phyloP scores from a whole-genome alignment of 23 tunicate species.

The Diplosoma virens region DNA sequence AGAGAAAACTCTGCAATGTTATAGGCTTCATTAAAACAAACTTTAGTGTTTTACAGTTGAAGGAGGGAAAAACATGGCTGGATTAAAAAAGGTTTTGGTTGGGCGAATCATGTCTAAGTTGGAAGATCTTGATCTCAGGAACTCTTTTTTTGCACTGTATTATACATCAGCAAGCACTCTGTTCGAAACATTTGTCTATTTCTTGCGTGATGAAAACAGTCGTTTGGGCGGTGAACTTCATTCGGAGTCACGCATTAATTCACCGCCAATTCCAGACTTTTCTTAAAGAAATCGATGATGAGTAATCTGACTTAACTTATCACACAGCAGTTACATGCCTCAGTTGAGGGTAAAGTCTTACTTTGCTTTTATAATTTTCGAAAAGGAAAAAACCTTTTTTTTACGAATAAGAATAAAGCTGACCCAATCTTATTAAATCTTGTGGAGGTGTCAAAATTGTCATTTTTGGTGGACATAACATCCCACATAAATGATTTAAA shows the following conservation, averaged over 20 bases:
- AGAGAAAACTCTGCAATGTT: conserved; percentile 31
- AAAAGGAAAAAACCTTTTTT: background rate
- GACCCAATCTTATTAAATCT: too few species aligned
- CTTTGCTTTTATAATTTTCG: background rate
- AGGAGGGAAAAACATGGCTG: conserved; percentile 49
- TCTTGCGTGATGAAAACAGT: conserved; percentile 49
- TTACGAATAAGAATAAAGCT: too few species aligned
- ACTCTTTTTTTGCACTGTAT: conserved; percentile 24
- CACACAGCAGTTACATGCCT: conserved; percentile 43
- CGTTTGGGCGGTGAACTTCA: conserved; percentile 40
- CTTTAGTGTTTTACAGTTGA: conserved; percentile 46
- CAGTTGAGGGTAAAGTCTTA: conserved; percentile 42
- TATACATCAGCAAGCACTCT: conserved; percentile 51
- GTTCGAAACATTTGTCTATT: conserved; percentile 36
- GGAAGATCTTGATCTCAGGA: conserved; percentile 55
- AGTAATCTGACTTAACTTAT: conserved; percentile 19
- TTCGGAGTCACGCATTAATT: conserved; percentile 40
- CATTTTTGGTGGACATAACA: too few species aligned
- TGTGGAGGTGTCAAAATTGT: too few species aligned
- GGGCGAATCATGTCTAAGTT: conserved; percentile 49
- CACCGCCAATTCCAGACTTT: conserved; percentile 48
- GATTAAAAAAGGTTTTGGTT: conserved; percentile 46
- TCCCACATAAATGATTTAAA: too few species aligned
- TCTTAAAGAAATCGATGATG: conserved; percentile 27
- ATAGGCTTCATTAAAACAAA: conserved; percentile 28